Evolutionary conservation across 1,140 invertebrate species (phyloP).

Genomic region (Leptonema lineaticorne): DNA sequence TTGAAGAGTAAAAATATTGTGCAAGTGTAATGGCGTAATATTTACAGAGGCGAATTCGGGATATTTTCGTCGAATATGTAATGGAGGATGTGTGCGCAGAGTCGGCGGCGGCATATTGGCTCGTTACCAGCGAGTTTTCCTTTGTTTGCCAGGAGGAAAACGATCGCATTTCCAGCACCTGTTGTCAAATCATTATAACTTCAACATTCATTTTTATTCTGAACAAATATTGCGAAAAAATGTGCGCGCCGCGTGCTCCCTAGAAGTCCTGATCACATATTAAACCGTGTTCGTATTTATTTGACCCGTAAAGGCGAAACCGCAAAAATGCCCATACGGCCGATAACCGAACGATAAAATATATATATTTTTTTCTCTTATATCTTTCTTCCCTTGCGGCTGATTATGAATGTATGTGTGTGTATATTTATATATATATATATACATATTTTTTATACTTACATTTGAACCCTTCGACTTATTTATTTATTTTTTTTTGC

Average conservation of each 20-base stretch:
- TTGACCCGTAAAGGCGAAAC: not conserved
- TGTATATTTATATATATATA: too few species aligned
- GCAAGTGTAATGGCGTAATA: constrained; percentile 9
- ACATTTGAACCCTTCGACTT: too few species aligned
- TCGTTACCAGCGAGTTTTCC: constrained; percentile 32
- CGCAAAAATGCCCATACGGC: not conserved
- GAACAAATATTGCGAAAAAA: constrained; percentile 31
- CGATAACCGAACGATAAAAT: not conserved
- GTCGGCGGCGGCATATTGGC: constrained; percentile 25
- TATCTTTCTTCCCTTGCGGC: too few species aligned
- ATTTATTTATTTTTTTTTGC: not conserved
- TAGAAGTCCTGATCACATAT: constrained; percentile 2
- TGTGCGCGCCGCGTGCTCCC: constrained; percentile 6
- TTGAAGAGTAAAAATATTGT: not conserved
- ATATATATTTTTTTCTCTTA: too few species aligned
- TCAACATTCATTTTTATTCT: constrained; percentile 30
- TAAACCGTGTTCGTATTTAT: not conserved
- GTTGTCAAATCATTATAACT: constrained; percentile 33
- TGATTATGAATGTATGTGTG: too few species aligned
- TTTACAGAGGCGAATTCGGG: constrained; percentile 6
- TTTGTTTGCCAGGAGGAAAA: constrained; percentile 31
- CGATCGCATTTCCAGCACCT: constrained; percentile 32
- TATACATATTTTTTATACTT: too few species aligned
- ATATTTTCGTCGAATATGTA: constrained; percentile 4
- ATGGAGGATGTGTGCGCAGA: not conserved